These are phyloP conservation scores for Eulimnadia texana DNA, from an alignment of 1,140 invertebrate species.

Conservation along the genomic window DNA sequence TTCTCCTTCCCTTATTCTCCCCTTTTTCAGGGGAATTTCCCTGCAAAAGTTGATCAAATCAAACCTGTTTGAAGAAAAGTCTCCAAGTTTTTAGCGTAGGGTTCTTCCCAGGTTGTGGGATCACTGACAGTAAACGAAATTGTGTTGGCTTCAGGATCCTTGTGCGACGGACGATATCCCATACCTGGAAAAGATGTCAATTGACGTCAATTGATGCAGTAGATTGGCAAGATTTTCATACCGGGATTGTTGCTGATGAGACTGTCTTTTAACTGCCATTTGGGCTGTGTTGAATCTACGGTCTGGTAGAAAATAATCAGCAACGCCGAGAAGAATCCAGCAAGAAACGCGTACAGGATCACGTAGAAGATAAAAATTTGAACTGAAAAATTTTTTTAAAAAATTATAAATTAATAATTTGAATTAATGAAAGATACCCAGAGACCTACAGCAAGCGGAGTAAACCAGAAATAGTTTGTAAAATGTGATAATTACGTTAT, in stretches of 20 bases:
- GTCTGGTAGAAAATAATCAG: slow-evolving; percentile 87
- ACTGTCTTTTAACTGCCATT: slow-evolving; percentile 66
- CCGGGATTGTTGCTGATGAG: slow-evolving; percentile 84
- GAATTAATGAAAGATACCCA: background rate
- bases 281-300: slow-evolving; percentile 64
- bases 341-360: slow-evolving; percentile 76
- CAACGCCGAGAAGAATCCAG: slow-evolving; percentile 79
- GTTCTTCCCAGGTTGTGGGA: slow-evolving; percentile 57
- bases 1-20: no score
- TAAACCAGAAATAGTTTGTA: background rate
- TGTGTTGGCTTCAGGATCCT: slow-evolving; percentile 74
- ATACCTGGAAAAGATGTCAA: slow-evolving; percentile 42
- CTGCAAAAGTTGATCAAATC: no score
- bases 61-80: no score
- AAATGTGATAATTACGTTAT: no score
- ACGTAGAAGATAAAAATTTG: slow-evolving; percentile 89
- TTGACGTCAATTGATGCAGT: background rate
- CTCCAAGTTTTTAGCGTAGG: no score
- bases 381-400: slow-evolving; percentile 42
- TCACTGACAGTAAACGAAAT: slow-evolving; percentile 80
- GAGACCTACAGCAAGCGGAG: background rate
- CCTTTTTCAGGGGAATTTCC: no score
- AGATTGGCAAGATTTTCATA: no score
- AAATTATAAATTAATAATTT: background rate
- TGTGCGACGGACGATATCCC: slow-evolving; percentile 84